Percentiles rank a stretch among this genome's conserved stretches.
Evolutionary conservation across 64 coral and sea anemone genomes (phyloP).

Genomic region (Platygyra sinensis): DNA sequence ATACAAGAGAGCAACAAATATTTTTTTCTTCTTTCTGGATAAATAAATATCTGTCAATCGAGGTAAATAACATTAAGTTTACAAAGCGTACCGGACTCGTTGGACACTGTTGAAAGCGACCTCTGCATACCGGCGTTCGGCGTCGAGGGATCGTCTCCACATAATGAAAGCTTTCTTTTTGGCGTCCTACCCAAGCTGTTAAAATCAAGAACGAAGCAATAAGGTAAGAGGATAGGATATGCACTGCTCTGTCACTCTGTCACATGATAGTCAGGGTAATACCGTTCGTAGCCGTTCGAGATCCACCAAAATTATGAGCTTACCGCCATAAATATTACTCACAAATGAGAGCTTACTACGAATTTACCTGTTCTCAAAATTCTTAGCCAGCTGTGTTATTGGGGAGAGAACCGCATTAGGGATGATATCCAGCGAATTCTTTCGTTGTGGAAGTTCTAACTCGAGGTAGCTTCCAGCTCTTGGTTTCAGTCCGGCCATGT

Average conservation of each 20-base stretch:
- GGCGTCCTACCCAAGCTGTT: constrained; percentile 83
- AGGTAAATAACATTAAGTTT: background rate
- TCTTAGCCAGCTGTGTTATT: constrained; percentile 83
- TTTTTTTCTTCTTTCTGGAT: background rate
- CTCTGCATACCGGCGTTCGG: constrained; percentile 68
- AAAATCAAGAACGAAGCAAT: constrained; percentile 18
- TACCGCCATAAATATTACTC: constrained; percentile 1
- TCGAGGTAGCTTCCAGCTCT: constrained; percentile 82
- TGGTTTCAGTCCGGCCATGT: constrained; percentile 80
- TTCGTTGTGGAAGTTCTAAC: constrained; percentile 63
- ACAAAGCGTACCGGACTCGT: constrained; percentile 79
- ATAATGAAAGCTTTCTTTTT: constrained; percentile 87
- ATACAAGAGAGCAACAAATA: background rate
- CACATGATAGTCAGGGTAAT: background rate
- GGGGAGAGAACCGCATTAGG: constrained; percentile 87
- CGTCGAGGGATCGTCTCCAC: constrained; percentile 58
- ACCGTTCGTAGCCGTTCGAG: constrained; percentile 1
- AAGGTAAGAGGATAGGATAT: too few relatives aligned
- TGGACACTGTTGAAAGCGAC: constrained; percentile 70
- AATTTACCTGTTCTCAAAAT: constrained; percentile 82
- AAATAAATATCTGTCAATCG: background rate
- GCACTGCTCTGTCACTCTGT: background rate
- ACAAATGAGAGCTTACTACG: constrained; percentile 15
- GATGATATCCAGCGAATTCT: constrained; percentile 55
- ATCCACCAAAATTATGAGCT: background rate